These are phyloP conservation scores for Mormyrus proboscirostris DNA, from an alignment of 2,797 vertebrate species.

Conservation along the genomic window DNA sequence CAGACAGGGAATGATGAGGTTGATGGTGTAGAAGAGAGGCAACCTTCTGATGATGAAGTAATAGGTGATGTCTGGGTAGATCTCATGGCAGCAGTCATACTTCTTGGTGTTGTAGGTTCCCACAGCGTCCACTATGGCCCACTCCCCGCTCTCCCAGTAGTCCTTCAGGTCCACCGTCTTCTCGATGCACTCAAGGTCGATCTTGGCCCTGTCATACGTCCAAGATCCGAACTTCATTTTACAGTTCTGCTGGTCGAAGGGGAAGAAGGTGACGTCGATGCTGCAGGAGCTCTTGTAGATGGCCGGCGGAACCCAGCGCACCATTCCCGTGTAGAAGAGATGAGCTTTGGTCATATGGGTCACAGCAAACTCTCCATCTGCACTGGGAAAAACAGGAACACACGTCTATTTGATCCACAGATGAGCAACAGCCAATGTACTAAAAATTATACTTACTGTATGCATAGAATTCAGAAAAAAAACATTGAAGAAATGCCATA, in stretches of 20 bases:
- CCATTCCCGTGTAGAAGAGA: slow-evolving; percentile 66
- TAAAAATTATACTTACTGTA: background rate
- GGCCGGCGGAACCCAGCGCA: slow-evolving; percentile 79
- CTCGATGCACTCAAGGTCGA: slow-evolving; percentile 79
- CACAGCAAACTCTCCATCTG: slow-evolving; percentile 79
- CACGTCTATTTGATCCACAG: background rate
- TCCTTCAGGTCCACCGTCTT: slow-evolving; percentile 75
- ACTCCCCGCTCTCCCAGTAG: slow-evolving; percentile 91
- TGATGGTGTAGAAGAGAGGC: slow-evolving; percentile 87
- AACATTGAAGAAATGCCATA: background rate
- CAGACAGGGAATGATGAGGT: slow-evolving; percentile 83
- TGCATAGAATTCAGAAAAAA: background rate
- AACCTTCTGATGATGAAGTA: slow-evolving; percentile 77
- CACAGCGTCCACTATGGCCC: slow-evolving; percentile 76
- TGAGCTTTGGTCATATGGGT: slow-evolving; percentile 91
- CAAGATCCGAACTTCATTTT: slow-evolving; percentile 94
- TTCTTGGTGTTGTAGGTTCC: slow-evolving; percentile 85
- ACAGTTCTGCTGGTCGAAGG: slow-evolving; percentile 90
- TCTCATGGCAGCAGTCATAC: slow-evolving; percentile 82
- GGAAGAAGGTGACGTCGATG: slow-evolving; percentile 91
- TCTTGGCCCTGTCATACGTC: slow-evolving; percentile 86
- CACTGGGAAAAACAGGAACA: slow-evolving; percentile 50
- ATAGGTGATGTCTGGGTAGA: slow-evolving; percentile 86
- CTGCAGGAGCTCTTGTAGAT: slow-evolving; percentile 95
- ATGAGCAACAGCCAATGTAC: background rate